Conservation (phyloP, 2,797 vertebrate genomes). For the Acanthiza pusilla region DNA sequence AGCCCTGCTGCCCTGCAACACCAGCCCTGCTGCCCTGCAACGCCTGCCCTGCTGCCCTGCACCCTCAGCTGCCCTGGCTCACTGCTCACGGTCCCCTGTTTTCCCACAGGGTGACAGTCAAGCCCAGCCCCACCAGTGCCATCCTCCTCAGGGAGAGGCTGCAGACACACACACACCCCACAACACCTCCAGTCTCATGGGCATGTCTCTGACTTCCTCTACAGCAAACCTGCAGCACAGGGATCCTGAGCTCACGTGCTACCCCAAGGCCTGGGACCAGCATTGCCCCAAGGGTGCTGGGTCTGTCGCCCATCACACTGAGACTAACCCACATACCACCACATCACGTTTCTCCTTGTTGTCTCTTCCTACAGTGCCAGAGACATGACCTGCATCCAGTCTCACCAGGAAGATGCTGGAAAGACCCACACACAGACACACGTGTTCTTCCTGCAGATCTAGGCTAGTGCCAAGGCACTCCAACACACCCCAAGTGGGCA, state of each 20-base stretch:
- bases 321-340: accelerated
- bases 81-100: not conserved
- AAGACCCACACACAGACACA: not conserved
- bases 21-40: not conserved
- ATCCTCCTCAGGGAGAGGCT: not conserved
- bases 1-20: not conserved
- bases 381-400: not conserved
- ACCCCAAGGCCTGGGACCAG: not conserved
- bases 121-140: not conserved
- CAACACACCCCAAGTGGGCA: not conserved
- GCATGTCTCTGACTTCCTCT: not conserved
- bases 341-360: not conserved
- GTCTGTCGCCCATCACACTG: not conserved
- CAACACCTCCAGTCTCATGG: not conserved
- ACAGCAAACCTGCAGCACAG: not conserved
- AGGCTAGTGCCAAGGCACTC: not conserved
- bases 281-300: not conserved
- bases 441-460: not conserved
- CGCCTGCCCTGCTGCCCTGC: not conserved
- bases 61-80: not conserved
- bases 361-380: not conserved
- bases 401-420: not conserved
- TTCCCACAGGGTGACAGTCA: not conserved
- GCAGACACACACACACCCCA: no score
- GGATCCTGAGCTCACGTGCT: not conserved